Evolutionary conservation across 2,113 vertebrate species (phyloP).

Genomic region (Hypanus sabinus): DNA sequence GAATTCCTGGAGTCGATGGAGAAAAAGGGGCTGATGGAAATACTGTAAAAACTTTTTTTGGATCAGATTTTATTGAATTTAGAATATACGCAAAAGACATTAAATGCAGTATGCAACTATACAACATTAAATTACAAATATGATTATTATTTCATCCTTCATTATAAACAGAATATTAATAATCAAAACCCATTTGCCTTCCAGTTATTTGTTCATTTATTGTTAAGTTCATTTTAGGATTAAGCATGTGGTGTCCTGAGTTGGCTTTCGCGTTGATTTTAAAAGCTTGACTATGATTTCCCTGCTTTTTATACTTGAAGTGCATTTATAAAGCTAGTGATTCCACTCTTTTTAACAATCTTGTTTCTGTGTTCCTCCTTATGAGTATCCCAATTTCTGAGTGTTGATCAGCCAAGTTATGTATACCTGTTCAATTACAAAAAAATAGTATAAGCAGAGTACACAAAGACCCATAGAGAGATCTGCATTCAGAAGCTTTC

Average conservation of each 20-base stretch:
- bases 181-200: not conserved
- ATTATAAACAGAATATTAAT: not conserved
- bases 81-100: not conserved
- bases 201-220: not conserved
- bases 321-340: not conserved
- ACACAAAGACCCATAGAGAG: not conserved
- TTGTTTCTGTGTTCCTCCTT: not conserved
- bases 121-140: too few species aligned
- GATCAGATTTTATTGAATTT: not conserved
- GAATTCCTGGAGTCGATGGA: slow-evolving; percentile 57
- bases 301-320: not conserved
- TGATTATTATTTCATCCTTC: slow-evolving; percentile 2
- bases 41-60: slow-evolving; percentile 50
- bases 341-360: too few species aligned
- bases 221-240: not conserved
- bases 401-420: not conserved
- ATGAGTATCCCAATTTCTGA: not conserved
- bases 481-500: too few species aligned
- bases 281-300: not conserved
- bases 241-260: not conserved
- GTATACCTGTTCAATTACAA: not conserved
- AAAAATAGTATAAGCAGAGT: not conserved
- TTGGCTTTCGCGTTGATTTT: not conserved
- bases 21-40: slow-evolving; percentile 59
- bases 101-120: not conserved